Evolutionary conservation across 2,113 vertebrate species (phyloP).

Genomic region (Psilopsiagon aurifrons): DNA sequence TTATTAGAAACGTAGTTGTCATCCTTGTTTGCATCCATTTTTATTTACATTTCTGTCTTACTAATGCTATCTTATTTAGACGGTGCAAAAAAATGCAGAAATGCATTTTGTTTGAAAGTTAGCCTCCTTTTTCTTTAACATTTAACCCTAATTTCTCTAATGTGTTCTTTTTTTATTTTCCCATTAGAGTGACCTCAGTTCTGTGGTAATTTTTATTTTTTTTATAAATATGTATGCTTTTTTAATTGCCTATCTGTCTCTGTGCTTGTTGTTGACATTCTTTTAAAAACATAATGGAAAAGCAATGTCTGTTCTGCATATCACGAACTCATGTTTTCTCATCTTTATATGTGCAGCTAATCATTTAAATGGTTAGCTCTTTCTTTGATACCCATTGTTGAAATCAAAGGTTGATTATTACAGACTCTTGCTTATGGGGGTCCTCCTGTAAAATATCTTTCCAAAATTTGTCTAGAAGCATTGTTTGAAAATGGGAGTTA

Average conservation of each 20-base stretch:
- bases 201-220: conserved; percentile 99
- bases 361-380: conserved; percentile 44
- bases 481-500: background rate
- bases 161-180: conserved; percentile 94
- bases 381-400: conserved; percentile 72
- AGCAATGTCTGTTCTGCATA: conserved; percentile 76
- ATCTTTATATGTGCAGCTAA: background rate
- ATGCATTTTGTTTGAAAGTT: conserved; percentile 82
- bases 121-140: conserved; percentile 86
- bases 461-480: background rate
- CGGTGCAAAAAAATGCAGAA: conserved; percentile 74
- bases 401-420: conserved; percentile 6
- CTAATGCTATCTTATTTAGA: conserved; percentile 80
- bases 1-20: conserved; percentile 57
- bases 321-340: background rate
- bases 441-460: background rate
- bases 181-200: conserved; percentile 99
- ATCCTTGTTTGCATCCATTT: conserved; percentile 74
- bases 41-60: conserved; percentile 77
- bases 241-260: conserved; percentile 75
- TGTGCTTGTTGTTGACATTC: conserved; percentile 76
- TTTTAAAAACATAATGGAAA: conserved; percentile 82
- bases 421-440: background rate
- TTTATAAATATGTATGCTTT: conserved; percentile 84
- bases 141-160: conserved; percentile 95